Percentiles rank a stretch among this genome's conserved stretches.
Evolutionary conservation across 2,797 vertebrate species (phyloP).

Genomic region (Lemur catta): DNA sequence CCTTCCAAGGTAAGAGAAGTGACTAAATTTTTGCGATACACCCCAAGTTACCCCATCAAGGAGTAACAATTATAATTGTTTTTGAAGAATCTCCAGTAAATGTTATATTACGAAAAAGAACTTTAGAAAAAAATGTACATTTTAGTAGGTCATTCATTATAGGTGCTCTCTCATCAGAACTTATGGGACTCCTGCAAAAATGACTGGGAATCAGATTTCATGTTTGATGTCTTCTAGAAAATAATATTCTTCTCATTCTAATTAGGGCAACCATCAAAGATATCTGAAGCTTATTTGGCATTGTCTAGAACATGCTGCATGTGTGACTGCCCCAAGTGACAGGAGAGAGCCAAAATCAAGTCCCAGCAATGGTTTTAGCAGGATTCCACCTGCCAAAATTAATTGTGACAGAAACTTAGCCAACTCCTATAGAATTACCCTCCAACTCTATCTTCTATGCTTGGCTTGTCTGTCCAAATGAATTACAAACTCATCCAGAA

Average conservation of each 20-base stretch:
- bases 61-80: not conserved
- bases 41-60: not conserved
- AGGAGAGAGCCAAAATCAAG: slow-evolving; percentile 33
- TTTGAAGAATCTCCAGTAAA: not conserved
- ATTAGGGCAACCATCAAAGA: not conserved
- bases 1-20: not conserved
- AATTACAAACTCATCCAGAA: not conserved
- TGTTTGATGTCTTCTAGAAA: not conserved
- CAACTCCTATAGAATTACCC: not conserved
- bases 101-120: not conserved
- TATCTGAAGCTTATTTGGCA: not conserved
- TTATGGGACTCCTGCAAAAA: not conserved
- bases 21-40: not conserved
- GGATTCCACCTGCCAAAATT: not conserved
- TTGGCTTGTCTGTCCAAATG: not conserved
- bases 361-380: not conserved
- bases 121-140: not conserved
- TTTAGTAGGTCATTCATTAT: not conserved
- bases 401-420: not conserved
- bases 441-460: not conserved
- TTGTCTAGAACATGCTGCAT: not conserved
- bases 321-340: not conserved
- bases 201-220: not conserved
- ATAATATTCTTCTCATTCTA: not conserved
- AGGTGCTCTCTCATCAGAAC: slow-evolving; percentile 1